Evolutionary conservation across 2,113 vertebrate species (phyloP).

Genomic region (Naja naja): DNA sequence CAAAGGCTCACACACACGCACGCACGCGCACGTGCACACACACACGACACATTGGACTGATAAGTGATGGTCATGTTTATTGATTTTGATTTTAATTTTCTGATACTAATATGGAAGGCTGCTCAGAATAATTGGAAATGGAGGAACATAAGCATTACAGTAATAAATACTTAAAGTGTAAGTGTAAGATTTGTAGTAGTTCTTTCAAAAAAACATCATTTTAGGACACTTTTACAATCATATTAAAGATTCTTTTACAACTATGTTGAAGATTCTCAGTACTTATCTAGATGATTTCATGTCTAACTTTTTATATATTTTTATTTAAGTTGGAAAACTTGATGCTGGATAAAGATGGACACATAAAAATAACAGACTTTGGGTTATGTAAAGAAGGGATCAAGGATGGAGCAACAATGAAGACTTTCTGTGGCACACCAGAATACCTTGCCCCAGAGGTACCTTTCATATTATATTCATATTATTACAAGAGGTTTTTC

Average conservation of each 20-base stretch:
- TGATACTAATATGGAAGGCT: not conserved
- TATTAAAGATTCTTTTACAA: not conserved
- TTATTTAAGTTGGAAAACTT: constrained; percentile 90
- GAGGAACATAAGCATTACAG: not conserved
- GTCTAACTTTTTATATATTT: constrained; percentile 16
- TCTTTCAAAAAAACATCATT: not conserved
- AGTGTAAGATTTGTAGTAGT: not conserved
- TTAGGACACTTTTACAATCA: not conserved
- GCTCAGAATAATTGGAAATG: not conserved
- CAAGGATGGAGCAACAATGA: constrained; percentile 97
- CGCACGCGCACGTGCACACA: not conserved
- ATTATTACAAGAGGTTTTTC: not conserved
- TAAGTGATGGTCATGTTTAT: not conserved
- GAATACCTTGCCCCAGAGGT: constrained; percentile 98
- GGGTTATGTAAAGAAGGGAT: constrained; percentile 98
- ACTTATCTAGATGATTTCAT: not conserved
- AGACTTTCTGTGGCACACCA: constrained; percentile 97
- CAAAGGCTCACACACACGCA: not conserved
- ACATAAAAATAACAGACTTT: constrained; percentile 98
- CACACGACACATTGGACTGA: not conserved
- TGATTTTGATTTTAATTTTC: not conserved
- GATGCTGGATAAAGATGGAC: constrained; percentile 97
- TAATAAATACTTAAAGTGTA: not conserved
- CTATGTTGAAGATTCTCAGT: not conserved
- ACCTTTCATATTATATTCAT: constrained; percentile 6